These are phyloP conservation scores for Theocolax elegans DNA, from an alignment of 1,140 invertebrate genomes.

Conservation along the genomic window DNA sequence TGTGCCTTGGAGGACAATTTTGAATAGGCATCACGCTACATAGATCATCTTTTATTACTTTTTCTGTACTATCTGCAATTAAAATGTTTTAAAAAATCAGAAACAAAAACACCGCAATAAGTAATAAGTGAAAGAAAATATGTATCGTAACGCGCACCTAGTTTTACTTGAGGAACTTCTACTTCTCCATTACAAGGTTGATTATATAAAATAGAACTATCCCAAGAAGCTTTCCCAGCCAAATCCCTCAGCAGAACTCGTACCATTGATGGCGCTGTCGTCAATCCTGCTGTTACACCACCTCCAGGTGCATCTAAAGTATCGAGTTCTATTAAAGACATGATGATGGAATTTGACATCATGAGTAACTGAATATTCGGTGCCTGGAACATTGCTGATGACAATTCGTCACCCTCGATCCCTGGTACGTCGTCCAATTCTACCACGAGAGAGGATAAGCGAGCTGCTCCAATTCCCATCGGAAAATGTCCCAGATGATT, in stretches of 20 bases:
- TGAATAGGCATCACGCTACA: conserved; percentile 54
- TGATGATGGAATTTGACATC: conserved; percentile 83
- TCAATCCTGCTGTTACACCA: conserved; percentile 80
- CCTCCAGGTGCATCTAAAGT: conserved; percentile 85
- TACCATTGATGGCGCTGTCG: conserved; percentile 76
- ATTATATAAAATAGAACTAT: conserved; percentile 89
- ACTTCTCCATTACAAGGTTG: conserved; percentile 68
- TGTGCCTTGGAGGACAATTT: conserved; percentile 71
- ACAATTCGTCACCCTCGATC: conserved; percentile 78
- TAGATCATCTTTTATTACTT: conserved; percentile 55
- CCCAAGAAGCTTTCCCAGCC: conserved; percentile 97
- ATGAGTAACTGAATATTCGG: conserved; percentile 92
- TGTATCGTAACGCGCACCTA: no score
- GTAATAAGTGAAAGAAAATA: no score
- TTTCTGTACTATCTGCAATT: conserved; percentile 50
- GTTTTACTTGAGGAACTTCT: conserved; percentile 46
- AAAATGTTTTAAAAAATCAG: conserved; percentile 21
- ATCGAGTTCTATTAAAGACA: conserved; percentile 93
- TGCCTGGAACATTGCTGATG: conserved; percentile 83
- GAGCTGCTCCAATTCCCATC: conserved; percentile 85
- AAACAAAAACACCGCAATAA: no score
- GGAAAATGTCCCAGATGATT: conserved; percentile 92
- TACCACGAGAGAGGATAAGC: conserved; percentile 86
- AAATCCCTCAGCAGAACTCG: conserved; percentile 90
- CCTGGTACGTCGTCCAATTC: conserved; percentile 93